Evolutionary conservation across 2,888 invertebrate species (phyloP).

Genomic region (Brachyptera putata): DNA sequence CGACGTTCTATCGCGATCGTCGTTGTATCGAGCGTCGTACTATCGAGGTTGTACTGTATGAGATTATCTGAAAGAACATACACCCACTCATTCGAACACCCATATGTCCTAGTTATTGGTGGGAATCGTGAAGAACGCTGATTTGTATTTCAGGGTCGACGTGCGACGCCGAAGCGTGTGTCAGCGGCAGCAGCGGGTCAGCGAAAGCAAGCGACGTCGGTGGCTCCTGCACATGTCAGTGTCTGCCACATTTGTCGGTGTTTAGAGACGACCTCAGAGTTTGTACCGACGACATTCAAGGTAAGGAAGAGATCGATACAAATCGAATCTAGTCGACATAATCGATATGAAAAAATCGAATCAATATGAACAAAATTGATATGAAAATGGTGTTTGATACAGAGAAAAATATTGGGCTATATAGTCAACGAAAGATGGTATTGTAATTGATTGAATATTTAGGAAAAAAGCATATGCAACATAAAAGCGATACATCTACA

Average conservation of each 20-base stretch:
- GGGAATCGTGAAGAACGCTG: no score
- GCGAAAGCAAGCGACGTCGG: conserved; percentile 48
- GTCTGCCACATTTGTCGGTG: conserved; percentile 68
- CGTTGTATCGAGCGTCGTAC: no score
- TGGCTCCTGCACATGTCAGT: conserved; percentile 67
- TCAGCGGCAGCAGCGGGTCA: conserved; percentile 64
- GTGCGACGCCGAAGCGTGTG: conserved; percentile 61
- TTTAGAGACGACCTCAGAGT: conserved; percentile 81
- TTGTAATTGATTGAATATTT: no score
- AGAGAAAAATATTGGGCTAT: no score
- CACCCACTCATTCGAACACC: background rate
- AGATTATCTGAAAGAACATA: background rate
- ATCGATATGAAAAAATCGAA: background rate
- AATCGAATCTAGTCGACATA: no score
- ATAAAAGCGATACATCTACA: no score
- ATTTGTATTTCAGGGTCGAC: conserved; percentile 49
- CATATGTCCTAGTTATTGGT: background rate
- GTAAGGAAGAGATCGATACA: conserved; percentile 52
- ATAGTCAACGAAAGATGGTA: no score
- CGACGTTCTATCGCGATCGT: no score
- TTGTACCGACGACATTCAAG: conserved; percentile 82
- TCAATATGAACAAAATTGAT: no score
- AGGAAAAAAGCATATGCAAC: no score
- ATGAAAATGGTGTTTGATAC: no score
- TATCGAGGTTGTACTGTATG: background rate